Percentiles rank a stretch among this genome's conserved stretches.
Conservation (phyloP, 2,797 vertebrate genomes). For the Anableps anableps region DNA sequence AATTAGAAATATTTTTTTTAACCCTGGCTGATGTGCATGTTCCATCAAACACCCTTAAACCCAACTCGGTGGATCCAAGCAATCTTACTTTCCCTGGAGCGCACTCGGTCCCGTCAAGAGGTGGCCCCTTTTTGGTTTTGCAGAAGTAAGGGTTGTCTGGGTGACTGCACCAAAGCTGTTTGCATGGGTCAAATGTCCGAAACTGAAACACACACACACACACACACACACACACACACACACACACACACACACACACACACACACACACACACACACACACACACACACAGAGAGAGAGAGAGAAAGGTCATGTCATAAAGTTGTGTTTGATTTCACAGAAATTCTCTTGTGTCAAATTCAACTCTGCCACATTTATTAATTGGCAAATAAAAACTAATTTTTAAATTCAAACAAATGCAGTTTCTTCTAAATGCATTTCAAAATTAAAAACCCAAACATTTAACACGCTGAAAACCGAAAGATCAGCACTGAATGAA, state of each 20-base stretch:
- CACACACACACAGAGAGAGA: no score
- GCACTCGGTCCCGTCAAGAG: slow-evolving; percentile 95
- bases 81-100: slow-evolving; percentile 88
- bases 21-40: neutral
- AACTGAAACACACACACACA: slow-evolving; percentile 83
- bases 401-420: neutral
- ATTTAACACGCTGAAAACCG: neutral
- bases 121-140: slow-evolving; percentile 98
- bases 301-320: neutral
- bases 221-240: no score
- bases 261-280: no score
- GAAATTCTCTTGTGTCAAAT: neutral
- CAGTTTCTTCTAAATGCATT: neutral
- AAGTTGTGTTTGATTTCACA: neutral
- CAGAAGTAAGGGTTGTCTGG: slow-evolving; percentile 98
- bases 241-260: no score
- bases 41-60: neutral
- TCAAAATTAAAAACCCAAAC: neutral
- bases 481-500: neutral
- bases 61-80: neutral
- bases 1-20: neutral
- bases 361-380: neutral
- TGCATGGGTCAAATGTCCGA: slow-evolving; percentile 97
- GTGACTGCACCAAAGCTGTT: slow-evolving; percentile 98
- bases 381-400: neutral